Base-by-base conservation (phyloP, 2,797 vertebrate species). In the Takifugu rubripes region DNA sequence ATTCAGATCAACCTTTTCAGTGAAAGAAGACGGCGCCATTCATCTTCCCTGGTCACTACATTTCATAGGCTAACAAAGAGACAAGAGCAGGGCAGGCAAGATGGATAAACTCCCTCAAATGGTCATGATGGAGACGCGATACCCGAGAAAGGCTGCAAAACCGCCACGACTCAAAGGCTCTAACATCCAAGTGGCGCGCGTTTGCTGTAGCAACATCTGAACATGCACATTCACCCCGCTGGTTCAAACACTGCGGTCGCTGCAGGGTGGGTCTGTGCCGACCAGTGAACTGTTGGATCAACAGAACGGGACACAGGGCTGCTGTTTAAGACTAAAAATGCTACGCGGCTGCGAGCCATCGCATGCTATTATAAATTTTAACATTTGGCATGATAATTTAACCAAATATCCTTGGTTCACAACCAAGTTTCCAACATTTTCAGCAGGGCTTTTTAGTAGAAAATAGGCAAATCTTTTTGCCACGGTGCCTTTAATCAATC, bases 1-100 rank as follows among this genome's bases (percentile, higher is more conserved):
- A 75, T 82, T 71, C 54, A 59, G 71, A 78, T 81, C 61, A 76
- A 77, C 70, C 68, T 78, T 72, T 56, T 75, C 67, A 71, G 44
- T 5, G 16, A 9, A 6, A n/a, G 59, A 21, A 21, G 56, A 70
- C 58, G 68, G 71, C 59, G 70, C 52, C 54, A 52, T 76, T 58
- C 52, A 66, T 66, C 59, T 78, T 66, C 52, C 73, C 66, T 78
- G 70, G 72, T 81, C 59, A 54, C 64, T 54, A 81, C 72, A 63
- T 57, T 77, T 60, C 62, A 56, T 71, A 42, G 47, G 42, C 31
- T 45, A 64, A 52, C 50, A 57, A 14, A 49, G 25, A 5, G 9
- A 48, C 10, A 8, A 25, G 21, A 25, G 46, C 21, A 21, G 10
- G 44, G 44, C 15, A 24, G 46, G 21, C 17, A 48, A 25, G 21